Base-by-base conservation (phyloP, 1,140 invertebrate genomes). In the Lasaia peninsularis region DNA sequence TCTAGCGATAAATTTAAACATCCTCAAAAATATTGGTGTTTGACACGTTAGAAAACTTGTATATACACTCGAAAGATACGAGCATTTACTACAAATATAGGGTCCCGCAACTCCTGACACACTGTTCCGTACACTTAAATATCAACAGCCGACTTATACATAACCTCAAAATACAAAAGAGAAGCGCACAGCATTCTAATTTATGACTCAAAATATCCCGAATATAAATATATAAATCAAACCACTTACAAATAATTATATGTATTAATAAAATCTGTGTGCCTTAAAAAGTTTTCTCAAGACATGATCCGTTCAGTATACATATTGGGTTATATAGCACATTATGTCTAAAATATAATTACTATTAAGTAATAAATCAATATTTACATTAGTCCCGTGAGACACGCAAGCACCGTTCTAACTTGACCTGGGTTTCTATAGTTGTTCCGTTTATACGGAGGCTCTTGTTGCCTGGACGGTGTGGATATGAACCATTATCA, bases 281-380 rank as follows among this genome's bases (percentile, higher is more conserved):
- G 75, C 69, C 65, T 64, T 48, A 28, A 49, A 58, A 57, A n/a
- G n/a, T 48, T 28, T 20, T 48, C 18, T 48, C 40, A 44, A 48
- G 40, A 48, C 40, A 48, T 21, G 40, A 48, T 48, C 20, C 40
- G 14, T 48, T 48, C 40, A 21, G 65, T 78, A 71, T 71, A 80
- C 63, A 72, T 76, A 78, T 75, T 75, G 71, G 76, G 75, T 79
- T 83, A 84, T 84, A 83, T 82, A 86, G 85, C 85, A 86, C 85
- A 79, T 83, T 73, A 81, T 79, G 69, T 81, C 85, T 88, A 88
- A 81, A 81, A 83, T 83, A 83, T 85, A 78, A 82, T 85, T 81
- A 86, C 76, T 80, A 86, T 85, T 78, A 86, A 78, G 85, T 88
- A 86, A 83, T 82, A 77, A n/a, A 85, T 81, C 72, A 80, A 85